A percentile compares a stretch with the other conserved stretches of the same genome.
Evolutionary conservation across 23 tunicate genomes (phyloP).

Genomic region (Styela clava): DNA sequence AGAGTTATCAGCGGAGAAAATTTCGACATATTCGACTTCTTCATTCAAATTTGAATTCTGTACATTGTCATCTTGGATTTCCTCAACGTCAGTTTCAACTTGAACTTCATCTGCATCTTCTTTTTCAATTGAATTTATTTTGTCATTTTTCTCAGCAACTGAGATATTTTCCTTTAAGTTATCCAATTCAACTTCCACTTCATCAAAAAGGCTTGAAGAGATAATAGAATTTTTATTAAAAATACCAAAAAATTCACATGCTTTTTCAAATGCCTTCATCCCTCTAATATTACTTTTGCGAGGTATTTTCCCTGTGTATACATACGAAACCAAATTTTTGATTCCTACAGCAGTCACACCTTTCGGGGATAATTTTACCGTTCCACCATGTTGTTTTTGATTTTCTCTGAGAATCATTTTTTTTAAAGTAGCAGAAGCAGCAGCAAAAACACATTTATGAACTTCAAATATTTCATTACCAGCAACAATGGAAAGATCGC

Average conservation of each 20-base stretch:
- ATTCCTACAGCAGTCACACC: slow-evolving; percentile 1
- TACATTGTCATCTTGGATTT: background rate
- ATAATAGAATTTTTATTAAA: background rate
- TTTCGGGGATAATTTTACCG: background rate
- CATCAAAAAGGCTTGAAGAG: background rate
- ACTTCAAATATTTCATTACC: slow-evolving; percentile 46
- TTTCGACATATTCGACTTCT: too few relatives aligned
- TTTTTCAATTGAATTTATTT: background rate
- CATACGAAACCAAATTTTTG: background rate
- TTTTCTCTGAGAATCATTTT: slow-evolving; percentile 8
- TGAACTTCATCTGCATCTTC: background rate
- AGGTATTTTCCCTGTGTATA: slow-evolving; percentile 6
- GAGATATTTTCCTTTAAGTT: background rate
- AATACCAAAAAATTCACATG: background rate
- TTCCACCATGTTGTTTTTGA: background rate
- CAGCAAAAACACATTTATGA: slow-evolving; percentile 71
- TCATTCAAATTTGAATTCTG: too few relatives aligned
- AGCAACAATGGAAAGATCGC: slow-evolving; percentile 46
- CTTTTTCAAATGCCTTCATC: background rate
- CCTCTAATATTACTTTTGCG: background rate
- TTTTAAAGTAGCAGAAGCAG: slow-evolving; percentile 64
- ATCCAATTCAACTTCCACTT: background rate
- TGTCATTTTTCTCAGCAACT: background rate
- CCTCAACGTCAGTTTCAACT: background rate
- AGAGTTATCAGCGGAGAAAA: too few relatives aligned